A percentile compares a stretch with the other conserved stretches of the same genome.
Conservation (phyloP, 2,888 invertebrate genomes). For the Parnassius apollo region DNA sequence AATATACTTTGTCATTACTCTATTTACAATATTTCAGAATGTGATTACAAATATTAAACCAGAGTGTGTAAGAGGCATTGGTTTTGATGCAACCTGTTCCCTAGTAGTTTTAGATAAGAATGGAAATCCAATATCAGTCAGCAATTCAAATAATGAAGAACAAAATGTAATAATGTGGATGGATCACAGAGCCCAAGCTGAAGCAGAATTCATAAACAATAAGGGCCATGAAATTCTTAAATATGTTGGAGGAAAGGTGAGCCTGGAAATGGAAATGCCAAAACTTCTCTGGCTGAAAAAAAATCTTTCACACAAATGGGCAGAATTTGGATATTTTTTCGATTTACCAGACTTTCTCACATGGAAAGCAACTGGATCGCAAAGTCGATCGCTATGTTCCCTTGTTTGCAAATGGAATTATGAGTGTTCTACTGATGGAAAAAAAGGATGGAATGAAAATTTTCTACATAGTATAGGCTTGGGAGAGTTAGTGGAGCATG, state of each 20-base stretch:
- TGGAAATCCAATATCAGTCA: slow-evolving; percentile 86
- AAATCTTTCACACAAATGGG: slow-evolving; percentile 85
- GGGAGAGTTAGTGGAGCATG: slow-evolving; percentile 84
- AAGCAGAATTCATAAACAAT: slow-evolving; percentile 90
- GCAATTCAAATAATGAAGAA: slow-evolving; percentile 82
- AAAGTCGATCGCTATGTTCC: slow-evolving; percentile 92
- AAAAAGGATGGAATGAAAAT: slow-evolving; percentile 85
- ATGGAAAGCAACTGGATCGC: slow-evolving; percentile 92
- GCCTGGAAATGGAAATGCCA: slow-evolving; percentile 98
- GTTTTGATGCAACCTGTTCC: slow-evolving; percentile 98
- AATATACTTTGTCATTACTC: too few species aligned
- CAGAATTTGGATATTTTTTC: slow-evolving; percentile 87
- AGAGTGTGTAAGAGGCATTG: slow-evolving; percentile 88
- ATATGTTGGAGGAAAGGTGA: slow-evolving; percentile 95
- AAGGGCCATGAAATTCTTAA: slow-evolving; percentile 88
- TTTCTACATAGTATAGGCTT: slow-evolving; percentile 89
- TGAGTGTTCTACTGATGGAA: slow-evolving; percentile 82
- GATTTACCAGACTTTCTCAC: slow-evolving; percentile 97
- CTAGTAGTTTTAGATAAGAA: slow-evolving; percentile 89
- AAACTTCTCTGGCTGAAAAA: slow-evolving; percentile 96
- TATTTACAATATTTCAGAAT: slow-evolving; percentile 67
- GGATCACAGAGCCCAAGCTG: slow-evolving; percentile 92
- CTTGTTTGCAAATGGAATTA: slow-evolving; percentile 97
- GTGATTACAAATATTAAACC: slow-evolving; percentile 79
- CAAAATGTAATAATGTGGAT: slow-evolving; percentile 95